Conservation (phyloP, 2,888 invertebrate genomes). For the Eretmocerus hayati region DNA sequence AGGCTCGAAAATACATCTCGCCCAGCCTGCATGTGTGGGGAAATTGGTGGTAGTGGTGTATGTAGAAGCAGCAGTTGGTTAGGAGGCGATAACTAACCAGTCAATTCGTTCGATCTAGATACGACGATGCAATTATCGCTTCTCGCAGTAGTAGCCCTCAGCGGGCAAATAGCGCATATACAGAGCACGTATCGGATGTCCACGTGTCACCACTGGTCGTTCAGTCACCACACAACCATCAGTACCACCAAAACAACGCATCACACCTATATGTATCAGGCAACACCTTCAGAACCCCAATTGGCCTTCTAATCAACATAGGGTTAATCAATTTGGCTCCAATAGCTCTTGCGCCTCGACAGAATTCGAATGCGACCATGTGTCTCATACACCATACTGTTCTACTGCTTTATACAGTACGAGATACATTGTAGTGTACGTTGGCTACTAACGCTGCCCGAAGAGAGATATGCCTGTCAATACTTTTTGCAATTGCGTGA, state of each 20-base stretch:
- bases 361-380: no score
- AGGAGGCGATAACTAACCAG: background rate
- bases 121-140: conserved; percentile 3
- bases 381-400: no score
- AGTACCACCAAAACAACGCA: conserved; percentile 7
- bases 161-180: background rate
- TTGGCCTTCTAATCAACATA: conserved; percentile 35
- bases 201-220: background rate
- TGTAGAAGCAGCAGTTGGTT: no score
- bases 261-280: no score
- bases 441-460: no score
- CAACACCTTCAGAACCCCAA: background rate
- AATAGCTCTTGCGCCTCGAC: conserved; percentile 28
- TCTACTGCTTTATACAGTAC: no score
- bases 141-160: background rate
- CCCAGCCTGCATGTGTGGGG: no score
- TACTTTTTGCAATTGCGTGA: no score
- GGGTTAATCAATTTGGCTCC: conserved; percentile 32
- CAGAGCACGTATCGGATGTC: background rate
- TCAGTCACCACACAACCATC: no score
- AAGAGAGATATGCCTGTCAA: no score
- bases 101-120: conserved; percentile 9
- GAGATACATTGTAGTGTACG: no score
- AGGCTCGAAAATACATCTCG: background rate
- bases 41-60: no score